Evolutionary conservation across 2,888 invertebrate genomes (phyloP).

Genomic region (Cyaniris semiargus): DNA sequence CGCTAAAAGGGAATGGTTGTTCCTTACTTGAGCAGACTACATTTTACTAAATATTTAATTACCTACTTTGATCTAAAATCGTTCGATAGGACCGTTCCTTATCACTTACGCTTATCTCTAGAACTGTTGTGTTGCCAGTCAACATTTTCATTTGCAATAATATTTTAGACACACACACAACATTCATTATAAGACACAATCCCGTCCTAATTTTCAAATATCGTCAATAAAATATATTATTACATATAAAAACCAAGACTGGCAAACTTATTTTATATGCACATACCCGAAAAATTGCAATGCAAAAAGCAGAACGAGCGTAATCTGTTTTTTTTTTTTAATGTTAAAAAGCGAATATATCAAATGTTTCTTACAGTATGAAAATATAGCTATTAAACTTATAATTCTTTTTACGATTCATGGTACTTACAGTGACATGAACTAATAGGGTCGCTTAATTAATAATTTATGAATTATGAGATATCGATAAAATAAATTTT

Average conservation of each 20-base stretch:
- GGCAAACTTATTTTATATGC: background rate
- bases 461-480: background rate
- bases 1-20: background rate
- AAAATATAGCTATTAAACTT: background rate
- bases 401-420: background rate
- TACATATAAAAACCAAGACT: background rate
- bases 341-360: background rate
- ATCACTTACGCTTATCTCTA: conserved; percentile 8
- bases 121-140: conserved; percentile 1
- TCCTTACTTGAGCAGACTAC: background rate
- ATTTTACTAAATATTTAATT: background rate
- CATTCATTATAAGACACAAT: too few species aligned
- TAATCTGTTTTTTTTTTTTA: background rate
- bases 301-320: background rate
- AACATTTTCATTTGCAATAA: background rate
- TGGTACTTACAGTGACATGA: background rate
- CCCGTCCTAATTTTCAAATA: background rate
- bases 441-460: background rate
- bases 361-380: background rate
- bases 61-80: conserved; percentile 11
- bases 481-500: background rate
- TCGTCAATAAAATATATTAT: background rate
- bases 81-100: conserved; percentile 11
- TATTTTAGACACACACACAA: too few species aligned
- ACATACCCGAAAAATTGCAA: background rate